These are phyloP conservation scores for Loriculus beryllinus DNA, from an alignment of 2,797 vertebrate species.

Conservation along the genomic window DNA sequence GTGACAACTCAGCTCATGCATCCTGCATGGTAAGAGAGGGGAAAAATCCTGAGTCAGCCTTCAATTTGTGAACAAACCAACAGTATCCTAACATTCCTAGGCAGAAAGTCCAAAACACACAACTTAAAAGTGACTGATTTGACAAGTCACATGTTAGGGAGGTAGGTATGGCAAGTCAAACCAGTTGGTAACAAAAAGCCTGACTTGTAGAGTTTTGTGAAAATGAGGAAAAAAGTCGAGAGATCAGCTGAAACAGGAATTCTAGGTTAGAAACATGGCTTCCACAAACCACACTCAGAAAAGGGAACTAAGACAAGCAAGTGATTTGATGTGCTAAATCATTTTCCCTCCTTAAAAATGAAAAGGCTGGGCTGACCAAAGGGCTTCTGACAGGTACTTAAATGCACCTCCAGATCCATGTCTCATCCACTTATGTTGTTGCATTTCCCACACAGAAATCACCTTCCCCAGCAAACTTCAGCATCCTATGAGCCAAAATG, in stretches of 20 bases:
- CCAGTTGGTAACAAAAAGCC: not conserved
- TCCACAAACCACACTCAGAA: not conserved
- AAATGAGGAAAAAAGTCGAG: not conserved
- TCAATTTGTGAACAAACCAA: not conserved
- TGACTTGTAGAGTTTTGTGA: not conserved
- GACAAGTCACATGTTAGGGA: not conserved
- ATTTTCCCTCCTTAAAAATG: not conserved
- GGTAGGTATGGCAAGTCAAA: not conserved
- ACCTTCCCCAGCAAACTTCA: not conserved
- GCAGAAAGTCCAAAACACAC: not conserved
- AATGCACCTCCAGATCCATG: rapidly evolving
- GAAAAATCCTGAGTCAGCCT: not conserved
- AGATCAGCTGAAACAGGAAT: not conserved
- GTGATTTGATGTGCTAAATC: not conserved
- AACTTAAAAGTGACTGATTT: not conserved
- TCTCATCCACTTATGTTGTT: not conserved
- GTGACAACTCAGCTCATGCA: not conserved
- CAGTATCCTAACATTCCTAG: not conserved
- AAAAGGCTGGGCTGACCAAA: not conserved
- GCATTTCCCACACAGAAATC: not conserved
- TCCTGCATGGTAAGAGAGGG: rapidly evolving
- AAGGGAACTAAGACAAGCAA: not conserved
- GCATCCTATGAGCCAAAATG: not conserved
- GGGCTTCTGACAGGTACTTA: not conserved
- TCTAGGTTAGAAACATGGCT: not conserved